Base-by-base conservation (phyloP, 2,888 invertebrate genomes). In the Pterostichus niger region DNA sequence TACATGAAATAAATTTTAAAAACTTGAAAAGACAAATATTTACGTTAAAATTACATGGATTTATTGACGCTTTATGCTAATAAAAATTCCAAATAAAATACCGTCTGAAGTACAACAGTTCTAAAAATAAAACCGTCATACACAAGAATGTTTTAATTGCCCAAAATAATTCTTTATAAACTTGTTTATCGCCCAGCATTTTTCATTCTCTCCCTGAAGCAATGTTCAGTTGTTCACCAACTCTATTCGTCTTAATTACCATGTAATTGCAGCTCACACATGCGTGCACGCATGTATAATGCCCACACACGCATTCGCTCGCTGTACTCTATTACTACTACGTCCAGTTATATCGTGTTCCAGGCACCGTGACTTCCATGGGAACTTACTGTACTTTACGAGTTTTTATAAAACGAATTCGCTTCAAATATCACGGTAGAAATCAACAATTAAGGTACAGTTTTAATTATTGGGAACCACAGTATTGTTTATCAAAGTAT, bases 301-400 rank as follows among this genome's bases (percentile, higher is more conserved):
- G 68, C 44, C 4, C 56, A 56, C 56, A 71, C 40, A 71, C 68
- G 44, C 68, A 44, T 17, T 40, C 46, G 15, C 31, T 2, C 46
- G 3, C 68, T 13, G 40, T 40, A 6, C 64, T 64, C 68, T 40
- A 44, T n/a, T 13, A 40, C 68, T 40, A 59, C n/a, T 61, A 71
- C 44, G 44, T 71, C 44, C 68, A 40, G 68, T 71, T 71, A 71
- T 71, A 17, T 17, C 44, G 68, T 71, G 68, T 44, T 44, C 44
- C 44, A 71, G 13, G 13, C 44, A 71, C 44, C 40, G 44, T 71
- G 68, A 71, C 44, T 44, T 7, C 44, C 68, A 71, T 71, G 68
- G 44, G 68, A 71, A 71, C 68, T 71, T 71, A 71, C 68, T 71
- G 68, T 71, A 71, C 15, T 44, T 71, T 17, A 15, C n/a, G 44